Evolutionary conservation across 1,140 invertebrate species (phyloP), one percentile per base, ranked within the genome.

Genomic region (Antheraea mylitta): DNA sequence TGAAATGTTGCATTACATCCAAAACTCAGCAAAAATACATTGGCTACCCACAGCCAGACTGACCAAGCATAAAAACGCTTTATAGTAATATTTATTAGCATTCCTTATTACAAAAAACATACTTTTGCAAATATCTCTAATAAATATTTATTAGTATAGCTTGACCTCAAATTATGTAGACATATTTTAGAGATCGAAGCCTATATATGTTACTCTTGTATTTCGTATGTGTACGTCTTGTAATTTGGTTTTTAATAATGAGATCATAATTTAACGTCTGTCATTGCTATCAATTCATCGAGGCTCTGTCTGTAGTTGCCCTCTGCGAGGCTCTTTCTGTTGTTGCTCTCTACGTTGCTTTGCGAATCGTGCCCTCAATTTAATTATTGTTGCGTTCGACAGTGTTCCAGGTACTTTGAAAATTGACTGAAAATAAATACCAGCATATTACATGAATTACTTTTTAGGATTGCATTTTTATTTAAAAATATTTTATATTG

Each of bases 351-450:
- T 87, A 22, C 91, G 93, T 70, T 93, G 91, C 76, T 93, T 93
- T 3, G 93, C 91, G 65, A 93, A 91, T 69, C 94, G 95, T 22
- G 85, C 88, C 68, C 95, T 92, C 68, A 96, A 84, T 77, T 94
- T 95, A 60, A 92, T 73, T 80, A 97, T 95, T 68, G 93, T 94
- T 18, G 90, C 89, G 69, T 93, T 94, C 66, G 95, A 94, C 79
- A 97, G 92, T 58, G 95, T 96, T 67, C 96, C 96, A 81, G 96
- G 95, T 88, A 95, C 93, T 93, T 94, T 95, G 86, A 97, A 97
- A 82, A 97, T 95, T 81, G 94, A 94, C 96, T 97, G 91, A 73
- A 94, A 95, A 37, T 11, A 59, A 58, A 11, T 16, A 1, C 16
- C 10, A 53, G 11, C 0, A 53, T 42, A 42, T 42, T 42, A 42